Evolutionary conservation across 2,888 invertebrate genomes (phyloP), one percentile per base, ranked within the genome.

Genomic region (Ophion slaviceki): DNA sequence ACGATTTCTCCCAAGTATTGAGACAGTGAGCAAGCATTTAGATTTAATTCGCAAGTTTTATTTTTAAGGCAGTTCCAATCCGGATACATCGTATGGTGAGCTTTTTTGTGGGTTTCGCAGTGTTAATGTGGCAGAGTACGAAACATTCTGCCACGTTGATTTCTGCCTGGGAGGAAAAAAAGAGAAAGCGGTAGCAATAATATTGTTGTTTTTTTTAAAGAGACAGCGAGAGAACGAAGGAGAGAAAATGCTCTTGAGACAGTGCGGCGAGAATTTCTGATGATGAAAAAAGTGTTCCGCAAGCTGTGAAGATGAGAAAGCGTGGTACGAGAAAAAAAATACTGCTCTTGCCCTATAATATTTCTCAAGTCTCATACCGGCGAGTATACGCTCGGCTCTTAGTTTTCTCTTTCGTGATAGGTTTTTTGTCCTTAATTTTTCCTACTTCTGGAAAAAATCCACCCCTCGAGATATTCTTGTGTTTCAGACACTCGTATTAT

Each of bases 401-500:
- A 11, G 4, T 45, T 70, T 68, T 70, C 24, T 78, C 28, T 45
- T 68, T 17, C 28, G 47, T 59, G 24, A 14, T 40, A 14, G 8
- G 28, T 70, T 70, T 74, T 74, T 57, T 64, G 10, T 8, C 47
- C 47, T 47, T 47, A 47, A 47, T 47, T 47, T 47, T 47, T 47
- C 47, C 14, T 47, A 47, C 59, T 70, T 53, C 28, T 32, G 70
- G 17, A 1, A 53, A 68, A 59, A 79, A 68, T n/a, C 14, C 57
- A 53, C 57, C 32, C 28, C 64, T 70, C 47, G 75, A 70, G 53
- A 75, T 62, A 75, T 68, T 78, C 64, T 59, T 61, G 32, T 67
- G 45, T 61, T 67, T n/a, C 36, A 20, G 78, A 24, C 24, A 68
- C 53, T 74, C 72, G 75, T 85, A 79, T 79, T 85, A 85, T 85